Evolutionary conservation across 2,888 invertebrate species (phyloP).

Genomic region (Globia sparganii): DNA sequence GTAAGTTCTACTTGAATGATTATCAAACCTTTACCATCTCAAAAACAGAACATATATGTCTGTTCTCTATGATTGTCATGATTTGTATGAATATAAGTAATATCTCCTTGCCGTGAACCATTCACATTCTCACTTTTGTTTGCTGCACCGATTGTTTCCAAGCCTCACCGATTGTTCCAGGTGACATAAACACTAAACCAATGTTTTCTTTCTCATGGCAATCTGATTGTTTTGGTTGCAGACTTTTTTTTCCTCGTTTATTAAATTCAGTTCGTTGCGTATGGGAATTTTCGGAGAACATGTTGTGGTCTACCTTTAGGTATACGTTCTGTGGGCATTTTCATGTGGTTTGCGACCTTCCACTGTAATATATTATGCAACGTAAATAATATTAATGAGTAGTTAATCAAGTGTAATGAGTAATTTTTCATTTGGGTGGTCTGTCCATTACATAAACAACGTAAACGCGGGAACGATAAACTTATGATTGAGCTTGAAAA

Average conservation of each 20-base stretch:
- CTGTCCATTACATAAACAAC: constrained; percentile 14
- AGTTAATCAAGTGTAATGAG: constrained; percentile 29
- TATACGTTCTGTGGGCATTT: not conserved
- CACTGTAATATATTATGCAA: constrained; percentile 4
- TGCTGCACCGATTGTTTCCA: constrained; percentile 66
- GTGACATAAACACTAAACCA: constrained; percentile 54
- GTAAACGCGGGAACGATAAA: constrained; percentile 20
- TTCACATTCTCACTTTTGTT: constrained; percentile 66
- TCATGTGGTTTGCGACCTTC: constrained; percentile 1
- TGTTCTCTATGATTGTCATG: not conserved
- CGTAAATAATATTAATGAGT: constrained; percentile 27
- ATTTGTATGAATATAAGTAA: not conserved
- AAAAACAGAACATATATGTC: not conserved
- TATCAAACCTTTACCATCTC: not conserved
- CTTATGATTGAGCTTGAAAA: constrained; percentile 23
- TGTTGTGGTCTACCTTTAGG: not conserved
- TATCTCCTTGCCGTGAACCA: constrained; percentile 20
- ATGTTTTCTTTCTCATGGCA: constrained; percentile 67
- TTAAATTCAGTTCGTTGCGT: constrained; percentile 37
- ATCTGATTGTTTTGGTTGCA: constrained; percentile 59
- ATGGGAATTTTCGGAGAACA: not conserved
- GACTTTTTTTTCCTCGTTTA: constrained; percentile 43
- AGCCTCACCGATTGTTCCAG: constrained; percentile 64
- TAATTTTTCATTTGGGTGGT: constrained; percentile 14
- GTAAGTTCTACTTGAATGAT: not conserved